Evolutionary conservation across 2,113 vertebrate genomes (phyloP), one percentile per base, ranked within the genome.

Genomic region (Astatoreochromis straeleni): DNA sequence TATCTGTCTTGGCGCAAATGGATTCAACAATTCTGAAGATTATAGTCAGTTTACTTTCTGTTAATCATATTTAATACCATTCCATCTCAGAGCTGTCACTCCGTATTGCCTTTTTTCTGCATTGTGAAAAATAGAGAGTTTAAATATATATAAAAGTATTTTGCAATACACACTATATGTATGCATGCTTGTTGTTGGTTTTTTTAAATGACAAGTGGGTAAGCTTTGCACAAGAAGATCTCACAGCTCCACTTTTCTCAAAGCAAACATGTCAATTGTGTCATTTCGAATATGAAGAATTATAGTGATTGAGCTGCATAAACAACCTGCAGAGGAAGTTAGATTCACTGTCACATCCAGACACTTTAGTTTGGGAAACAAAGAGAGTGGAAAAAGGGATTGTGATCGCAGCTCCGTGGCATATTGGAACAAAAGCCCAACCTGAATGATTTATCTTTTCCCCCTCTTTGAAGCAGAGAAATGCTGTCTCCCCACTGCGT

Each of bases 291-390:
- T 97, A 96, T 95, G 93, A 95, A 89, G 68, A 95, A 95, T 95
- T 95, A 94, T 91, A 91, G 93, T 96, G 96, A 96, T 92, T 11
- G 94, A 97, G 97, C 95, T 95, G 94, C 96, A 96, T 97, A 96
- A 96, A 96, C 95, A 96, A 94, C 84, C 93, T 96, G 96, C 96
- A 93, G 19, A 95, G 89, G 93, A 91, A 95, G 95, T 96, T 96
- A 85, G 92, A 93, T 96, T 94, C 95, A 93, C 96, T 96, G 95
- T 97, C 96, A 95, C 92, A 96, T 94, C 94, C 89, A 89, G 95
- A 95, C 92, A 85, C 95, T 96, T 96, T 92, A 95, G 95, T 96
- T 92, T 91, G 92, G 81, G 87, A 95, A 95, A 95, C 93, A 91
- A 95, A 95, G 93, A 88, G 84, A 90, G 91, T 91, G 91, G 92